phyloP scores from a whole-genome alignment of 2,797 vertebrate species.

The Mycteria americana region DNA sequence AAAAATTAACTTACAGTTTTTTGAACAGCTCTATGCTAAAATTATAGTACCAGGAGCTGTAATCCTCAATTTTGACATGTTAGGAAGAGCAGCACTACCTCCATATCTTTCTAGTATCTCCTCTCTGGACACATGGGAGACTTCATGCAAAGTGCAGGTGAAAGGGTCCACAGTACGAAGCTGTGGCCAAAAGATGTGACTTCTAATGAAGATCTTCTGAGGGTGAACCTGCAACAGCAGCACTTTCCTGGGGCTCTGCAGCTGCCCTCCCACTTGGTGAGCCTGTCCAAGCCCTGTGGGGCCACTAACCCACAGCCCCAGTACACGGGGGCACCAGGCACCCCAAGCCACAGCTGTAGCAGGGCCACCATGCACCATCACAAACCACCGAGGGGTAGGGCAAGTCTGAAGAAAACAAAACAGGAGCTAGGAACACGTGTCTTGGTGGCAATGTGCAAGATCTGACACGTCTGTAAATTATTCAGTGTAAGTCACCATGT shows the following conservation, averaged over 20 bases:
- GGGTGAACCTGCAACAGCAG: background rate
- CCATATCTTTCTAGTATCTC: background rate
- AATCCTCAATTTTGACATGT: background rate
- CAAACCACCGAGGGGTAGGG: rapidly evolving
- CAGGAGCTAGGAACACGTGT: background rate
- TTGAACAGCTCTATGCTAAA: background rate
- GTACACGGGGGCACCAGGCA: background rate
- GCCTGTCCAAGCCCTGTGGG: background rate
- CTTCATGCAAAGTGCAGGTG: background rate
- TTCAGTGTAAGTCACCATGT: background rate
- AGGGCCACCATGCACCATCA: background rate
- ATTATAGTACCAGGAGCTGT: background rate
- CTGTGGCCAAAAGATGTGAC: background rate
- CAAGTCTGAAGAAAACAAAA: background rate
- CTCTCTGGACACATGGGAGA: background rate
- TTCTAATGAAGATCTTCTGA: background rate
- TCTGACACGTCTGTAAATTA: background rate
- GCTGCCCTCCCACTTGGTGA: background rate
- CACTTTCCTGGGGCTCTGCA: background rate
- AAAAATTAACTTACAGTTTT: background rate
- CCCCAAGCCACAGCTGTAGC: background rate
- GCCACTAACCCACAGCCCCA: background rate
- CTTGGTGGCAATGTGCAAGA: rapidly evolving
- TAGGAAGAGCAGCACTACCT: background rate
- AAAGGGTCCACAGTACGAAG: background rate